These are phyloP conservation scores for Zeus faber DNA, from an alignment of 2,113 vertebrate genomes.

Conservation along the genomic window DNA sequence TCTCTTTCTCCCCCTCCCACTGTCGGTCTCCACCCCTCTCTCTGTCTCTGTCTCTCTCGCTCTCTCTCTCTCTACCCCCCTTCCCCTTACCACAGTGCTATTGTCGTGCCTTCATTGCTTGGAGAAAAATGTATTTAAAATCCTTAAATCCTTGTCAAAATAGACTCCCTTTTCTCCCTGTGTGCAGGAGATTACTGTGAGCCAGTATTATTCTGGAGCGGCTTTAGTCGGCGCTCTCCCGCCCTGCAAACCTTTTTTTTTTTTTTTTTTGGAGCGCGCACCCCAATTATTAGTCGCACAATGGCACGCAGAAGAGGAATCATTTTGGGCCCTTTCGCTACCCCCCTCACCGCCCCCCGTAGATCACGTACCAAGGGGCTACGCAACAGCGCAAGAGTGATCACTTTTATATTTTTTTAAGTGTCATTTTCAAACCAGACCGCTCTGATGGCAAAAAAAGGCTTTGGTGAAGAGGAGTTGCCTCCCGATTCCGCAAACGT, in stretches of 20 bases:
- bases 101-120: constrained; percentile 43
- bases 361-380: no score
- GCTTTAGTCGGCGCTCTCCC: constrained; percentile 51
- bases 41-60: constrained; percentile 15
- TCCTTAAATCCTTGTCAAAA: constrained; percentile 67
- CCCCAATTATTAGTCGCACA: constrained; percentile 58
- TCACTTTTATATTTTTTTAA: no score
- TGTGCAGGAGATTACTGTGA: constrained; percentile 61
- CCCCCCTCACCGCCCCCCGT: no score
- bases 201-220: constrained; percentile 60
- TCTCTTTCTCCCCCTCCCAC: not conserved
- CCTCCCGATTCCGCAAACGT: no score
- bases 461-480: no score
- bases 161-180: constrained; percentile 41
- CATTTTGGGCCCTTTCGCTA: constrained; percentile 41
- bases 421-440: no score
- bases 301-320: constrained; percentile 40
- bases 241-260: constrained; percentile 56
- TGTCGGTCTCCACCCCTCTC: constrained; percentile 18
- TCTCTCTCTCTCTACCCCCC: constrained; percentile 3
- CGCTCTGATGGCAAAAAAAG: no score
- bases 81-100: not conserved
- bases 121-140: constrained; percentile 66
- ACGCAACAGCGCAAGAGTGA: no score
- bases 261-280: constrained; percentile 11